Percentiles rank a stretch among this genome's conserved stretches.
Evolutionary conservation across 2,797 vertebrate species (phyloP).

Genomic region (Paedocypris micromegethes): DNA sequence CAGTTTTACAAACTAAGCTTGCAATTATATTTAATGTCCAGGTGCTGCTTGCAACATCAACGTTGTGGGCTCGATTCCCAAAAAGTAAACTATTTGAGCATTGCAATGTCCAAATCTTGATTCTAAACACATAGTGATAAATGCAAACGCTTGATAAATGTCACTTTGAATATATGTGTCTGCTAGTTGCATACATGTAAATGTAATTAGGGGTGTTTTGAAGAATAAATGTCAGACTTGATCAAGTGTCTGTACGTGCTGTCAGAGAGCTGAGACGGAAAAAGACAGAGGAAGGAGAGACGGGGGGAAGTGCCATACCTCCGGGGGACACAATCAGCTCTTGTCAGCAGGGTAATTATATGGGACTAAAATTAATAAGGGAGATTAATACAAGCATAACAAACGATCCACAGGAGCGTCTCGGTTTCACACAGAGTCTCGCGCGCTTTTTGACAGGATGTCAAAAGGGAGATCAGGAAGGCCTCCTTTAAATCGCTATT

Average conservation of each 20-base stretch:
- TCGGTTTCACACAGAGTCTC: constrained; percentile 5
- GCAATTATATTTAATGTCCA: too few relatives aligned
- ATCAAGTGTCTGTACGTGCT: neutral
- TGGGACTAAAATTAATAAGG: constrained; percentile 28
- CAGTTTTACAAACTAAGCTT: too few relatives aligned
- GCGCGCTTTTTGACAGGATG: neutral
- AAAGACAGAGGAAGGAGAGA: neutral
- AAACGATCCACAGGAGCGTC: constrained; percentile 34
- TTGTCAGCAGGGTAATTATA: constrained; percentile 38
- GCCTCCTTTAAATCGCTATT: constrained; percentile 10
- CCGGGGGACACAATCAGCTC: constrained; percentile 20
- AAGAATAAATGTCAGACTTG: constrained; percentile 10
- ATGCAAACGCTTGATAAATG: too few relatives aligned
- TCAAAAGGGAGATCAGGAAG: constrained; percentile 9
- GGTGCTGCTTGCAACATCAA: too few relatives aligned
- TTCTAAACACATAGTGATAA: too few relatives aligned
- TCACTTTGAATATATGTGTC: too few relatives aligned
- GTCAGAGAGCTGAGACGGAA: constrained; percentile 2
- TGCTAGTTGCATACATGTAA: neutral
- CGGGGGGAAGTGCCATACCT: constrained; percentile 3
- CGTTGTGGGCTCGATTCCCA: too few relatives aligned
- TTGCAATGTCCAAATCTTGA: too few relatives aligned
- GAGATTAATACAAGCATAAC: constrained; percentile 35
- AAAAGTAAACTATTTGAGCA: too few relatives aligned
- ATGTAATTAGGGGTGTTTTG: constrained; percentile 2